Evolutionary conservation across 2,888 invertebrate species (phyloP).

Genomic region (Tridacna crocea): DNA sequence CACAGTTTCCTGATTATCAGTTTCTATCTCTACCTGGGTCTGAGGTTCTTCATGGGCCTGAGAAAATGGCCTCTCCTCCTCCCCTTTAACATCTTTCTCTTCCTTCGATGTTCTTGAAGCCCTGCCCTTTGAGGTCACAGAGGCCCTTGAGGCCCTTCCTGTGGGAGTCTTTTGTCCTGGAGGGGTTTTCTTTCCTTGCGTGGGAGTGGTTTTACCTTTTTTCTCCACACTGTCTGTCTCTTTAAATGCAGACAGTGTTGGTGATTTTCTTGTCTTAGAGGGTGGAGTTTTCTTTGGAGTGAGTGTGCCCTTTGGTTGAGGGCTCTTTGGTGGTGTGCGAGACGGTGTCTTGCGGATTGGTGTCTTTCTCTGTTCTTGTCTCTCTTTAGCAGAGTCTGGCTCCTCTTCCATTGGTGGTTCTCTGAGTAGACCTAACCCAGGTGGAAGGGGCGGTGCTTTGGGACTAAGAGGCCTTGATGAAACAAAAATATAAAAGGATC

Average conservation of each 20-base stretch:
- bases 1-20: constrained; percentile 41
- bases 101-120: constrained; percentile 48
- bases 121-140: constrained; percentile 57
- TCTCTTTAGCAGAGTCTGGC: constrained; percentile 23
- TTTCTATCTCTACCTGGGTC: constrained; percentile 69
- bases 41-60: constrained; percentile 66
- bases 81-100: constrained; percentile 47
- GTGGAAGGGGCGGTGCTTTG: constrained; percentile 80
- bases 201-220: constrained; percentile 11
- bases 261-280: constrained; percentile 46
- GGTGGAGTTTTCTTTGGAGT: constrained; percentile 39
- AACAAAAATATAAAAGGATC: not conserved
- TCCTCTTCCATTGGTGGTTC: constrained; percentile 67
- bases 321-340: constrained; percentile 44
- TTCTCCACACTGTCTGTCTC: constrained; percentile 21
- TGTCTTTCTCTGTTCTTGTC: constrained; percentile 29
- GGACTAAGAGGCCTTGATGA: constrained; percentile 77
- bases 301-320: constrained; percentile 32
- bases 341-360: constrained; percentile 52
- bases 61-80: constrained; percentile 56
- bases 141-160: constrained; percentile 44
- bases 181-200: constrained; percentile 37
- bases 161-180: constrained; percentile 32
- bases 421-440: constrained; percentile 70
- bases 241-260: constrained; percentile 47